These are phyloP conservation scores for Cremastinae sp. DNA, from an alignment of 2,888 invertebrate genomes.

Conservation along the genomic window DNA sequence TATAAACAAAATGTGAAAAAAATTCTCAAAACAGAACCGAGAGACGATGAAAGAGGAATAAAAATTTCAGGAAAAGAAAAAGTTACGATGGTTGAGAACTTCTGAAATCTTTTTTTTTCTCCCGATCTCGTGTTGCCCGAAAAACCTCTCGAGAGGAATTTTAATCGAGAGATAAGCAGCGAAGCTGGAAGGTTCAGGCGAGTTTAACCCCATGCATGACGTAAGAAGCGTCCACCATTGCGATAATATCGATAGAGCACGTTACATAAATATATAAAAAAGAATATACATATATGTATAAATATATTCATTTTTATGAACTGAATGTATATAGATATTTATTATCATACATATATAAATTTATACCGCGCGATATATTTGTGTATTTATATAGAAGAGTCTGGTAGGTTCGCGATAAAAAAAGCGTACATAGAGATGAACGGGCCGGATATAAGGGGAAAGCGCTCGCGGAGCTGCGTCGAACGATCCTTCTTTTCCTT, in stretches of 20 bases:
- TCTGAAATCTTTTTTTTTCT: slow-evolving; percentile 9
- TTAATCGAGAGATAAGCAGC: slow-evolving; percentile 53
- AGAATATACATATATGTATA: too few relatives aligned
- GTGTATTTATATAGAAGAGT: slow-evolving; percentile 20
- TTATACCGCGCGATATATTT: neutral
- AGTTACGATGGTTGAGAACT: slow-evolving; percentile 10
- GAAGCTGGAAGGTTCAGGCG: slow-evolving; percentile 21
- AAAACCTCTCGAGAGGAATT: slow-evolving; percentile 40
- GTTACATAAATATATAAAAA: neutral
- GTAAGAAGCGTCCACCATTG: slow-evolving; percentile 4
- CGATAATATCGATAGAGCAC: slow-evolving; percentile 46
- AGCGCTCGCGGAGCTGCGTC: slow-evolving; percentile 42
- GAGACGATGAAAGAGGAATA: too few relatives aligned
- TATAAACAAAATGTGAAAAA: too few relatives aligned
- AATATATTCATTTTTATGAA: neutral
- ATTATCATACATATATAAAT: neutral
- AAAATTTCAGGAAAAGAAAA: too few relatives aligned
- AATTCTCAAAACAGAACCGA: too few relatives aligned
- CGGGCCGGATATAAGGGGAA: slow-evolving; percentile 50
- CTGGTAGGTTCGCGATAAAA: slow-evolving; percentile 49
- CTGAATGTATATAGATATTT: neutral
- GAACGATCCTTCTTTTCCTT: slow-evolving; percentile 44
- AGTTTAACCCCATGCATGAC: slow-evolving; percentile 8
- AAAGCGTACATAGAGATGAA: slow-evolving; percentile 42
- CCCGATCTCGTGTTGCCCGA: neutral